Evolutionary conservation across 2,113 vertebrate genomes (phyloP).

Genomic region (Heliornis fulica): DNA sequence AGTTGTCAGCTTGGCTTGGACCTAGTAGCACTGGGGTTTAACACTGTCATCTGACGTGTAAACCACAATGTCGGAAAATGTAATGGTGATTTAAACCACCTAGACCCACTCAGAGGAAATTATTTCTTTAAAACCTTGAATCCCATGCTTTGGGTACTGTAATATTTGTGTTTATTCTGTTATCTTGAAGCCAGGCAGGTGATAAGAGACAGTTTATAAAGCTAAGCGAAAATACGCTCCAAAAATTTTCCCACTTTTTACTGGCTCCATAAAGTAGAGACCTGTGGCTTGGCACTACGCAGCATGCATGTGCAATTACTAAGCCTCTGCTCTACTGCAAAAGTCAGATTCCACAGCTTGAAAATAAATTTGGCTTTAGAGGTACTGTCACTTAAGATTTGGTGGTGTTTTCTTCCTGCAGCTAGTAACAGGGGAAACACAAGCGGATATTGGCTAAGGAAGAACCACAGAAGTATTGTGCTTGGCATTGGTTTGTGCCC

Average conservation of each 20-base stretch:
- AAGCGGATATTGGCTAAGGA: neutral
- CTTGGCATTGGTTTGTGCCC: neutral
- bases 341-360: neutral
- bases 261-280: neutral
- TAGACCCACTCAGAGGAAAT: neutral
- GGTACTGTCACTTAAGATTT: neutral
- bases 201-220: neutral
- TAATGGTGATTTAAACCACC: neutral
- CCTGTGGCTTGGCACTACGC: neutral
- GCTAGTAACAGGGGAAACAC: neutral
- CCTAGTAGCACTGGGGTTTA: neutral
- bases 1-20: neutral
- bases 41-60: neutral
- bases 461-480: neutral
- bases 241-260: neutral
- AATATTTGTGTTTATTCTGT: neutral
- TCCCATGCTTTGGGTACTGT: neutral
- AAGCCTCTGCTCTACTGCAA: neutral
- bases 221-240: neutral
- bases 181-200: neutral
- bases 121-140: neutral
- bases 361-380: neutral
- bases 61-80: accelerated
- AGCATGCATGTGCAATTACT: neutral
- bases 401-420: neutral